These are phyloP conservation scores for Aphaenogaster floridana DNA, from an alignment of 1,140 invertebrate genomes.

Conservation along the genomic window DNA sequence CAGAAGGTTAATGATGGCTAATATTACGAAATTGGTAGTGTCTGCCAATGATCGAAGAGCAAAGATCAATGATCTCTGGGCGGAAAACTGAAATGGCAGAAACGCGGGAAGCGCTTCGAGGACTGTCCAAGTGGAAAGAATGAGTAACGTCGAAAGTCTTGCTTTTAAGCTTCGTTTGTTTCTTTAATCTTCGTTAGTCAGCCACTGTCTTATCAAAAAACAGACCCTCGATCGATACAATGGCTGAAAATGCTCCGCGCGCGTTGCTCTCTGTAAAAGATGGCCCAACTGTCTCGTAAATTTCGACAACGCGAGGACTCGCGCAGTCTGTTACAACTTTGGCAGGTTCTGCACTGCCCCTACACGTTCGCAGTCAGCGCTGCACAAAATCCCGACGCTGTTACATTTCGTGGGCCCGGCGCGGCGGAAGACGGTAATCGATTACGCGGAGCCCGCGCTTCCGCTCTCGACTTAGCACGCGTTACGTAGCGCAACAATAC, in stretches of 20 bases:
- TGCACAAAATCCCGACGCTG: constrained; percentile 72
- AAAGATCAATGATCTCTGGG: constrained; percentile 5
- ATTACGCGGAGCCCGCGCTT: constrained; percentile 59
- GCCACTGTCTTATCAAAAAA: constrained; percentile 75
- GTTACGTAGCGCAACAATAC: constrained; percentile 46
- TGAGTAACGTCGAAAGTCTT: constrained; percentile 27
- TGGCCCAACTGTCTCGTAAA: constrained; percentile 77
- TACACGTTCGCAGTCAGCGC: constrained; percentile 67
- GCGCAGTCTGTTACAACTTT: constrained; percentile 74
- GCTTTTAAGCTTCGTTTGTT: not conserved
- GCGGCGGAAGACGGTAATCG: constrained; percentile 65
- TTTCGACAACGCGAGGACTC: constrained; percentile 69
- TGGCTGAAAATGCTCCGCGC: constrained; percentile 74
- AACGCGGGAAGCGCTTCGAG: constrained; percentile 14
- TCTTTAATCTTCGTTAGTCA: constrained; percentile 75
- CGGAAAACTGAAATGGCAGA: not conserved
- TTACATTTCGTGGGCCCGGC: constrained; percentile 66
- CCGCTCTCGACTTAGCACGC: constrained; percentile 24
- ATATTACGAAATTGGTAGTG: not conserved
- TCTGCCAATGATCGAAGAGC: not conserved
- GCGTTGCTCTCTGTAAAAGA: constrained; percentile 72
- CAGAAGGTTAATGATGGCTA: not conserved
- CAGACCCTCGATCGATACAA: constrained; percentile 69
- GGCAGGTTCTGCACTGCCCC: constrained; percentile 69
- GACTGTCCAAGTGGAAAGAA: constrained; percentile 24